Conservation (phyloP, 2,888 invertebrate genomes). For the Ophion ventricosus region DNA sequence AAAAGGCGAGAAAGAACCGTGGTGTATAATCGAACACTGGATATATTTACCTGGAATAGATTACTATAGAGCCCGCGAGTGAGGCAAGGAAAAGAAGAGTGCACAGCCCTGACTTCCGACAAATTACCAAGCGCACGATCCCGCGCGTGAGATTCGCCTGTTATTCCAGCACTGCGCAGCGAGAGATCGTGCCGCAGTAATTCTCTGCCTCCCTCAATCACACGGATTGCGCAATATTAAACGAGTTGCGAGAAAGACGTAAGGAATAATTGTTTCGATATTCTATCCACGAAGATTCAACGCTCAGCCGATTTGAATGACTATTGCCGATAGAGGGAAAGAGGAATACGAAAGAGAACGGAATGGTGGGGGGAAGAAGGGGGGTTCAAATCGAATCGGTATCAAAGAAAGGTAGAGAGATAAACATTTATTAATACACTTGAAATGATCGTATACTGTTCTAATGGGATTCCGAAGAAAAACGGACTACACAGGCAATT, state of each 20-base stretch:
- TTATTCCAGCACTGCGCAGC: slow-evolving; percentile 58
- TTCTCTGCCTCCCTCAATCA: slow-evolving; percentile 43
- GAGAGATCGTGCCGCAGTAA: slow-evolving; percentile 60
- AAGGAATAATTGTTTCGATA: slow-evolving; percentile 70
- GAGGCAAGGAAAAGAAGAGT: slow-evolving; percentile 62
- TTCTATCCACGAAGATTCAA: slow-evolving; percentile 51
- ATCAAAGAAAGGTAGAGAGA: neutral
- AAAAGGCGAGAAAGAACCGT: slow-evolving; percentile 50
- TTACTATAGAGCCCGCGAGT: slow-evolving; percentile 35
- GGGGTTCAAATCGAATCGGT: neutral
- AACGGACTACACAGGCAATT: slow-evolving; percentile 3
- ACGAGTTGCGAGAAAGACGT: slow-evolving; percentile 66
- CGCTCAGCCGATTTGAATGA: slow-evolving; percentile 37
- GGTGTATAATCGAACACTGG: slow-evolving; percentile 46
- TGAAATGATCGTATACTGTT: neutral
- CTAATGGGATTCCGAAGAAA: slow-evolving; percentile 1
- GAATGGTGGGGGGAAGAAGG: neutral
- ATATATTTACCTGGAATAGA: slow-evolving; percentile 48
- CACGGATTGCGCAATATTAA: slow-evolving; percentile 67
- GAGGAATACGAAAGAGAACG: slow-evolving; percentile 6
- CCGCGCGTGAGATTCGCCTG: slow-evolving; percentile 63
- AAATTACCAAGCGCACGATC: slow-evolving; percentile 69
- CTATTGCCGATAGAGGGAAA: slow-evolving; percentile 32
- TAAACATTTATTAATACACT: slow-evolving; percentile 25
- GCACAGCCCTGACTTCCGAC: slow-evolving; percentile 66